These are phyloP conservation scores for Hoplostethus mediterraneus DNA, from an alignment of 2,797 vertebrate species.

Conservation along the genomic window DNA sequence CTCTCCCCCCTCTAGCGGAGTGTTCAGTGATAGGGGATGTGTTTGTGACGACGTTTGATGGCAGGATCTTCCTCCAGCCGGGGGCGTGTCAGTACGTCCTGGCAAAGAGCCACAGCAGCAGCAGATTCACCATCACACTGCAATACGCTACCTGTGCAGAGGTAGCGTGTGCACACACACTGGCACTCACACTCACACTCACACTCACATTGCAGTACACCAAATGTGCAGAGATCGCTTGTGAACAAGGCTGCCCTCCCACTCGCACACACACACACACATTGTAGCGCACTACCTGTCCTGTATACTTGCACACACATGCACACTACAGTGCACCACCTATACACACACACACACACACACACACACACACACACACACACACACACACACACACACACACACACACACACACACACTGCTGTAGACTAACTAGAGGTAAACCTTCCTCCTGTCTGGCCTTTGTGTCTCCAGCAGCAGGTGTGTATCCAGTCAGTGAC, in stretches of 20 bases:
- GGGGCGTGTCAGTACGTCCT: conserved; percentile 96
- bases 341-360: conserved; percentile 1
- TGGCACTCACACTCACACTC: conserved; percentile 11
- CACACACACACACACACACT: neutral
- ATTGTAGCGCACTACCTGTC: no score
- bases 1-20: conserved; percentile 82
- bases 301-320: conserved; percentile 2
- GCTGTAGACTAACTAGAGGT: conserved; percentile 4
- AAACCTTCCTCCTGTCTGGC: neutral
- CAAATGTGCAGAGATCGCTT: no score
- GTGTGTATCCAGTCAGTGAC: conserved; percentile 94
- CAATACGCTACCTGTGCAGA: conserved; percentile 93
- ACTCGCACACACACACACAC: neutral
- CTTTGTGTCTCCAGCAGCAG: conserved; percentile 84
- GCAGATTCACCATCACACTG: conserved; percentile 92
- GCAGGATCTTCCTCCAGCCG: conserved; percentile 94
- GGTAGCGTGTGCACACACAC: conserved; percentile 78
- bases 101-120: conserved; percentile 92
- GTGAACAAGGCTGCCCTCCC: neutral
- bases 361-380: conserved; percentile 5
- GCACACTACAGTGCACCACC: neutral
- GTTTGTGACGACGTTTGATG: conserved; percentile 96
- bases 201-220: conserved; percentile 5
- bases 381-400: conserved; percentile 9
- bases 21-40: conserved; percentile 93